These are phyloP conservation scores for Hydrozoanthus tunicans DNA, from an alignment of 64 coral and sea anemone genomes.

Conservation along the genomic window DNA sequence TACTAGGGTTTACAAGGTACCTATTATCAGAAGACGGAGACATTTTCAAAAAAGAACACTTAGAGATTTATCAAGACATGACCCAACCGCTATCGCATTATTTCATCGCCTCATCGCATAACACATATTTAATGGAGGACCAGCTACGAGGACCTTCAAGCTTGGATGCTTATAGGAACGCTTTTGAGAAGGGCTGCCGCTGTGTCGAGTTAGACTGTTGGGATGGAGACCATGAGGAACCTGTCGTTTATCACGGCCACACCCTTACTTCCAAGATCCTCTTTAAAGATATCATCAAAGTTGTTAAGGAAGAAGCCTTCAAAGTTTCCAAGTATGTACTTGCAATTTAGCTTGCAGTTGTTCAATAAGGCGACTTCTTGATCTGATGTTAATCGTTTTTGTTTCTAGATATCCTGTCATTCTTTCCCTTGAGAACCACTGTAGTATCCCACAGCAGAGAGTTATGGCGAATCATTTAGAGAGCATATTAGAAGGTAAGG, in stretches of 20 bases:
- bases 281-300: slow-evolving; percentile 67
- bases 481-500: slow-evolving; percentile 67
- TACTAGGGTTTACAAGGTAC: slow-evolving; percentile 60
- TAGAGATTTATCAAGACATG: slow-evolving; percentile 71
- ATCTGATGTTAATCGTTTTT: background rate
- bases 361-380: background rate
- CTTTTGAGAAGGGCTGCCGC: slow-evolving; percentile 64
- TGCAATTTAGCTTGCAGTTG: background rate
- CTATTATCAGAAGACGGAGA: slow-evolving; percentile 71
- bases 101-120: slow-evolving; percentile 83
- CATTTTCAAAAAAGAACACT: slow-evolving; percentile 59
- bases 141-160: slow-evolving; percentile 55
- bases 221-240: slow-evolving; percentile 71
- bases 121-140: slow-evolving; percentile 72
- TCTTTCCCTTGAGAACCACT: slow-evolving; percentile 85
- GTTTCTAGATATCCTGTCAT: slow-evolving; percentile 85
- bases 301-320: slow-evolving; percentile 66
- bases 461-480: slow-evolving; percentile 89
- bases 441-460: slow-evolving; percentile 72
- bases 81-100: slow-evolving; percentile 72
- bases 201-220: slow-evolving; percentile 85
- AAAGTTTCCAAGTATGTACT: slow-evolving; percentile 63
- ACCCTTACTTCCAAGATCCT: slow-evolving; percentile 73
- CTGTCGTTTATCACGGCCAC: slow-evolving; percentile 78
- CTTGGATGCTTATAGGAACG: slow-evolving; percentile 62